Conservation (phyloP, 1,140 invertebrate genomes). For the Yoshiicerus persimilis region DNA sequence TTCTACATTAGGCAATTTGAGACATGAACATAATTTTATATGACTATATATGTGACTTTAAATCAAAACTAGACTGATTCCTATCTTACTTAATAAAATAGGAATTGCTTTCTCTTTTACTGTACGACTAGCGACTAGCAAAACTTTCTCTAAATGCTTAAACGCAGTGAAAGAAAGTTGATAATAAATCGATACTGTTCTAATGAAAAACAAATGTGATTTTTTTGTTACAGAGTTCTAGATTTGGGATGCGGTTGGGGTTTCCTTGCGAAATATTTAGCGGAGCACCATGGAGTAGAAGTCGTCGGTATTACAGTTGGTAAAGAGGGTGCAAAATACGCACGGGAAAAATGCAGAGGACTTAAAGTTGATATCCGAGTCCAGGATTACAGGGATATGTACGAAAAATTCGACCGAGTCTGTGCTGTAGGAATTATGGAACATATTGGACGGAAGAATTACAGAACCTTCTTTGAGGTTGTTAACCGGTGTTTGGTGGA, state of each 20-base stretch:
- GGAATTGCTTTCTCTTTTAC: no score
- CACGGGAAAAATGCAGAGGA: slow-evolving; percentile 1
- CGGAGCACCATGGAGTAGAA: slow-evolving; percentile 35
- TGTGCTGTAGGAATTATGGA: slow-evolving; percentile 34
- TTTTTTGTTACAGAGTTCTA: background rate
- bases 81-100: no score
- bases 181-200: no score
- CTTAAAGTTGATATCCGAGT: slow-evolving; percentile 35
- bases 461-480: slow-evolving; percentile 30
- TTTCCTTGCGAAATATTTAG: slow-evolving; percentile 27
- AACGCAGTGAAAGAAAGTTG: no score
- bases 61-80: no score
- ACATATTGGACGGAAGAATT: slow-evolving; percentile 35
- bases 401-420: slow-evolving; percentile 39
- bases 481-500: slow-evolving; percentile 14
- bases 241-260: slow-evolving; percentile 51
- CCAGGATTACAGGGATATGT: slow-evolving; percentile 37
- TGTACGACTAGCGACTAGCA: no score
- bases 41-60: no score
- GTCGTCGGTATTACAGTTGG: slow-evolving; percentile 38
- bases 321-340: slow-evolving; percentile 24
- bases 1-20: no score
- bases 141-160: no score
- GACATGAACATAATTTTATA: no score
- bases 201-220: no score